Evolutionary conservation across 2,797 vertebrate species (phyloP), one percentile per base, ranked within the genome.

Genomic region (Microhierax caerulescens): DNA sequence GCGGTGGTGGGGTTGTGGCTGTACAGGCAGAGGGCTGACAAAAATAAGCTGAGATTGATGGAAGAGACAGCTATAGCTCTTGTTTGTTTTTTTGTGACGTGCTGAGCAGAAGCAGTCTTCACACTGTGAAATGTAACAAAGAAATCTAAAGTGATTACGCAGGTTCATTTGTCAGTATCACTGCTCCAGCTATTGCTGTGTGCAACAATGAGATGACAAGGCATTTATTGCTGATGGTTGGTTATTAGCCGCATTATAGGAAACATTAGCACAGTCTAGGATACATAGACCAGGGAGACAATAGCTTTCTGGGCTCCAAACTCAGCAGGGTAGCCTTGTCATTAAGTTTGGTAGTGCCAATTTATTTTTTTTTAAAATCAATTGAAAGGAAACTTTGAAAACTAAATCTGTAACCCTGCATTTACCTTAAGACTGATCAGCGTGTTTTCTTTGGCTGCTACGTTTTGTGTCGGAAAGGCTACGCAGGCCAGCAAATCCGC

Each of bases 101-200:
- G 98, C 98, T 98, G 98, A 98, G 98, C 89, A 63, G 97, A 98
- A 98, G 97, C 98, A 97, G 96, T 98, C 97, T 98, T 98, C 98
- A 98, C 97, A 98, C 98, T 98, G 98, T 96, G 98, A 98, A 97
- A 98, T 98, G 97, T 96, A 98, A 98, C 98, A 98, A 98, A 98
- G 98, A 98, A 98, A 98, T 96, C 96, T 95, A 88, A 98, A 98
- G 98, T 98, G 98, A 98, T 98, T 98, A 97, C 91, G 77, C 94
- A 83, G 97, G 97, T 98, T 98, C 98, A 98, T 98, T 98, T 98
- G 95, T 98, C 98, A 98, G 98, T 97, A 98, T 97, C 96, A 75
- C 88, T 94, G 98, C 97, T 98, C 95, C 94, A 96, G 97, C 97
- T 93, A 98, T 97, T 95, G 98, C 98, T 96, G 97, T 97, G 98